These are phyloP conservation scores for Loripinus fragilis DNA, from an alignment of 2,888 invertebrate species.

Conservation along the genomic window DNA sequence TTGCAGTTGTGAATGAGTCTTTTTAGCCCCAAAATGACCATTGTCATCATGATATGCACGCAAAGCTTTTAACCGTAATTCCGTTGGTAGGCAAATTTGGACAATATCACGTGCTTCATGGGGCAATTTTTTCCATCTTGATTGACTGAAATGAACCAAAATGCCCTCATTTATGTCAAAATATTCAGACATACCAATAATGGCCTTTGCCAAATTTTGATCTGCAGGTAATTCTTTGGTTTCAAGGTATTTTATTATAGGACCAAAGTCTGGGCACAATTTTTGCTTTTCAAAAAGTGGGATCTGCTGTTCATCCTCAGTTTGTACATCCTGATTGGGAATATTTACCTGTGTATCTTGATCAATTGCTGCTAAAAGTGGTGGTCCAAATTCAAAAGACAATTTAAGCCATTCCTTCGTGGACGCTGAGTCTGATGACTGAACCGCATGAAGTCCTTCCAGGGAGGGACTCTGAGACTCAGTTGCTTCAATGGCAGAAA, in stretches of 20 bases:
- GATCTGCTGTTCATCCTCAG: neutral
- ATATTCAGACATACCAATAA: neutral
- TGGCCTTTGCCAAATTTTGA: neutral
- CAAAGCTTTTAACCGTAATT: neutral
- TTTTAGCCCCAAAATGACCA: conserved; percentile 7
- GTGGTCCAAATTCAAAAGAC: neutral
- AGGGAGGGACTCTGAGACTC: neutral
- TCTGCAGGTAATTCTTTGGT: neutral
- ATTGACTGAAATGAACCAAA: neutral
- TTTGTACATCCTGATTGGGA: neutral
- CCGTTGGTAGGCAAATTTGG: neutral
- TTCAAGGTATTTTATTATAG: neutral
- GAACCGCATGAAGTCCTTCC: neutral
- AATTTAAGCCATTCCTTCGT: neutral
- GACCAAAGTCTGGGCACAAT: neutral
- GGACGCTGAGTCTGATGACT: neutral
- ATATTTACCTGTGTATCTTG: neutral
- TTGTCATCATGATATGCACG: conserved; percentile 8
- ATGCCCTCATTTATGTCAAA: neutral
- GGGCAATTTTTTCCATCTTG: neutral
- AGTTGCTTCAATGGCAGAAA: neutral
- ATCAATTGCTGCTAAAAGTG: neutral
- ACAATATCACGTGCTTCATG: neutral
- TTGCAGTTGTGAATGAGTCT: neutral
- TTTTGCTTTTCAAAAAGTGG: conserved; percentile 8